Evolutionary conservation across 2,797 vertebrate species (phyloP), one percentile per base, ranked within the genome.

Genomic region (Aphelocoma californica): DNA sequence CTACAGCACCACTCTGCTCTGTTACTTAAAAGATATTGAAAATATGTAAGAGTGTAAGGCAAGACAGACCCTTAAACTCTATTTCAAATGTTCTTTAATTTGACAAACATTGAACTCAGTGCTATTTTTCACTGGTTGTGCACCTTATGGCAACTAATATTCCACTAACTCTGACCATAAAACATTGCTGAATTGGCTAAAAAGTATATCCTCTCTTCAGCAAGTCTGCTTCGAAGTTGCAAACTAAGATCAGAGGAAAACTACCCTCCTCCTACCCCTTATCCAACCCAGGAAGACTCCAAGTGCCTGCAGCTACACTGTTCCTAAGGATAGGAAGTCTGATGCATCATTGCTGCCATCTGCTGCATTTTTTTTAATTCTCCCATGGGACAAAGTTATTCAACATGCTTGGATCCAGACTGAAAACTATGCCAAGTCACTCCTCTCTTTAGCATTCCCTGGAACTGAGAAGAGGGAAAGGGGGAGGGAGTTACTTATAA

Each of bases 271-370:
- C n/a, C n/a, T 0, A 1, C 7, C 48, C 50, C 57, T 64, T 14
- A 83, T 48, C 60, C 36, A 75, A 18, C 8, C 36, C 1, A 1
- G 18, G 44, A 88, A 85, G 64, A 29, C 31, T 58, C 36, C 15
- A 50, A 72, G 38, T n/a, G 87, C 79, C 87, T 58, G 51, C 47
- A 90, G 92, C 83, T 47, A 78, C 7, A 60, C 7, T 65, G 81
- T 13, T 95, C 50, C 69, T 61, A 48, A 60, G 91, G 77, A 81
- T 9, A 65, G 80, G 81, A 88, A 93, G 72, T 54, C 81, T 90
- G 88, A 91, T 85, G 95, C 95, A 96, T 84, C 95, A 94, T 96
- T 97, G 95, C 95, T 96, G 95, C 96, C 95, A 97, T 96, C 96
- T 97, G 95, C 95, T 96, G 93, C 95, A 89, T 61, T 97, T 89